These are phyloP conservation scores for Disparrhopalites patrizii DNA, from an alignment of 2,888 invertebrate species.

Conservation along the genomic window DNA sequence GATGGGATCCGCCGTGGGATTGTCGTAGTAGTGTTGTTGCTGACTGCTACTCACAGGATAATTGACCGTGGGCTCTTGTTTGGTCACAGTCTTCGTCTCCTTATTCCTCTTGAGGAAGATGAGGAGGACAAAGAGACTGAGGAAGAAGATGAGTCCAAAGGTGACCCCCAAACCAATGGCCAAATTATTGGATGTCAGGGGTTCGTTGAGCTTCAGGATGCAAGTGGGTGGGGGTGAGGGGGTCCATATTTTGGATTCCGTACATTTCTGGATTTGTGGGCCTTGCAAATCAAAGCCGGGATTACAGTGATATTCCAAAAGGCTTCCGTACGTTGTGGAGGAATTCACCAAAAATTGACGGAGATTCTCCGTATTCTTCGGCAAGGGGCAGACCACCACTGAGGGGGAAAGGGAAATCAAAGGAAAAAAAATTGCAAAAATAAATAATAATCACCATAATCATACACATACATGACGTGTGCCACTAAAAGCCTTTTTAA, in stretches of 20 bases:
- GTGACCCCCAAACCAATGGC: slow-evolving; percentile 41
- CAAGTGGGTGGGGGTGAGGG: slow-evolving; percentile 44
- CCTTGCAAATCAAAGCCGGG: slow-evolving; percentile 62
- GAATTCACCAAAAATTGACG: slow-evolving; percentile 80
- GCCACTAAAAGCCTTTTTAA: background rate
- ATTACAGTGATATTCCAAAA: slow-evolving; percentile 83
- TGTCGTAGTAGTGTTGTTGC: slow-evolving; percentile 44
- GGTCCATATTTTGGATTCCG: slow-evolving; percentile 41
- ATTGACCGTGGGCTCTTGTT: slow-evolving; percentile 27
- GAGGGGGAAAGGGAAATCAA: too few species aligned
- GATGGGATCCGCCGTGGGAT: slow-evolving; percentile 45
- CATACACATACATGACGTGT: background rate
- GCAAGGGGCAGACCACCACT: slow-evolving; percentile 76
- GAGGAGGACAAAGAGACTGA: slow-evolving; percentile 23
- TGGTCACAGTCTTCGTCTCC: slow-evolving; percentile 15
- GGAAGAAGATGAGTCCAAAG: slow-evolving; percentile 37
- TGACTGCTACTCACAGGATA: slow-evolving; percentile 18
- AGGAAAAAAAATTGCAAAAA: background rate
- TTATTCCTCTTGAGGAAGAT: slow-evolving; percentile 24
- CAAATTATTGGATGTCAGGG: slow-evolving; percentile 27
- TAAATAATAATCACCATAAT: background rate
- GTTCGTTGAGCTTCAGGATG: slow-evolving; percentile 36
- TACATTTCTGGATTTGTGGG: slow-evolving; percentile 34
- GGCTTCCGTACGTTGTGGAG: slow-evolving; percentile 75
- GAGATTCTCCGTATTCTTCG: slow-evolving; percentile 75